A percentile compares a stretch with the other conserved stretches of the same genome.
phyloP scores from a whole-genome alignment of 2,888 invertebrate genomes.

The Dasypolia templi region DNA sequence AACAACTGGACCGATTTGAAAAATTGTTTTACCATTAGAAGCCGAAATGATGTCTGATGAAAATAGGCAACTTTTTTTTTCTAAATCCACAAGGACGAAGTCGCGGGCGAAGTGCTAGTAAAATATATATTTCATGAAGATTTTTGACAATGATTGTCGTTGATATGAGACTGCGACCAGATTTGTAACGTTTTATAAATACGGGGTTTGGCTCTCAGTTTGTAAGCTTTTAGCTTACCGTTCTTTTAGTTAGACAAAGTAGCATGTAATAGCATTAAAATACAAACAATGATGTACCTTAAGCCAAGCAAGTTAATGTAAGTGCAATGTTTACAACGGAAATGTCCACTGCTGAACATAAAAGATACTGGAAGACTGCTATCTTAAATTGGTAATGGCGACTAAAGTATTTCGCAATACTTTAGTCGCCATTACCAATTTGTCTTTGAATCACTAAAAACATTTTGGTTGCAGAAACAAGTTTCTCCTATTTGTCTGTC shows the following conservation, averaged over 20 bases:
- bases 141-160: background rate
- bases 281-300: conserved; percentile 1
- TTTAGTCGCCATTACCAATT: too few relatives aligned
- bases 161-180: background rate
- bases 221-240: background rate
- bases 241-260: conserved; percentile 10
- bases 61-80: too few relatives aligned
- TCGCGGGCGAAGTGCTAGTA: too few relatives aligned
- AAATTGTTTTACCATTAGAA: too few relatives aligned
- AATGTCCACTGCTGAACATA: background rate
- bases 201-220: background rate
- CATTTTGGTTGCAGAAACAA: background rate
- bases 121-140: background rate
- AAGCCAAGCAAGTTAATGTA: background rate
- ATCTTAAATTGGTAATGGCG: conserved; percentile 4
- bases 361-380: conserved; percentile 19
- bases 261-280: background rate
- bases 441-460: background rate
- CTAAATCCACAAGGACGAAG: too few relatives aligned
- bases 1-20: too few relatives aligned
- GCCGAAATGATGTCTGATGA: too few relatives aligned
- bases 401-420: conserved; percentile 8
- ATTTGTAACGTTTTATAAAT: background rate
- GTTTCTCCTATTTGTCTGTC: too few relatives aligned
- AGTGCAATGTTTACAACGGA: conserved; percentile 3